Base-by-base conservation (phyloP, 2,888 invertebrate genomes). In the Bibio marci region DNA sequence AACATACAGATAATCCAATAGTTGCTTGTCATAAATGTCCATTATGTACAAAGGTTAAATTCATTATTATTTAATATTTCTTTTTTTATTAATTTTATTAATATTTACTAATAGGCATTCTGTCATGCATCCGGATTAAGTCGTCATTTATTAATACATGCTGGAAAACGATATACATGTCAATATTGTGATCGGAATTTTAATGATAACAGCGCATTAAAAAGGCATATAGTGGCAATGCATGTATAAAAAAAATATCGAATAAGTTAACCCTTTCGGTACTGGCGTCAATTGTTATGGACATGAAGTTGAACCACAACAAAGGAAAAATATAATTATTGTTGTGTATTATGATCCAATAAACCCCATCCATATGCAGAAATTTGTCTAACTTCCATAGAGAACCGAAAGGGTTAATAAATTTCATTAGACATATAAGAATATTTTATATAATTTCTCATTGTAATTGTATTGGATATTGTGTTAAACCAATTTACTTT, bases 191-290 rank as follows among this genome's bases (percentile, higher is more conserved):
- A 67, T 39, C 73, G 76, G 33, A 63, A 67, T 8, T 82, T 81
- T 55, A 71, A 67, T 12, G 82, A 82, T 64, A 73, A 73, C 50
- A 80, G 80, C 49, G 77, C 81, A 0, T 60, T 81, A 36, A 61
- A 71, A 43, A 62, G 82, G 4, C 82, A 83, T 50, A 54, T 65
- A 30, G 52, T 57, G 31, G 52, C 49, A 25, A 51, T 58, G 12
- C 60, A 61, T 43, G 15, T 45, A 39, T 6, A 22, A 8, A 22
- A 22, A 22, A 22, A n/a, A n/a, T n/a, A n/a, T n/a, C n/a, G n/a
- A n/a, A n/a, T n/a, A n/a, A n/a, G n/a, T n/a, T n/a, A n/a, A n/a
- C n/a, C n/a, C n/a, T n/a, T n/a, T n/a, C n/a, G n/a, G n/a, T n/a
- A n/a, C n/a, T n/a, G n/a, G n/a, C n/a, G n/a, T n/a, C n/a, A n/a